These are phyloP conservation scores for Zonotrichia leucophrys DNA, from an alignment of 2,113 vertebrate species.

Conservation along the genomic window DNA sequence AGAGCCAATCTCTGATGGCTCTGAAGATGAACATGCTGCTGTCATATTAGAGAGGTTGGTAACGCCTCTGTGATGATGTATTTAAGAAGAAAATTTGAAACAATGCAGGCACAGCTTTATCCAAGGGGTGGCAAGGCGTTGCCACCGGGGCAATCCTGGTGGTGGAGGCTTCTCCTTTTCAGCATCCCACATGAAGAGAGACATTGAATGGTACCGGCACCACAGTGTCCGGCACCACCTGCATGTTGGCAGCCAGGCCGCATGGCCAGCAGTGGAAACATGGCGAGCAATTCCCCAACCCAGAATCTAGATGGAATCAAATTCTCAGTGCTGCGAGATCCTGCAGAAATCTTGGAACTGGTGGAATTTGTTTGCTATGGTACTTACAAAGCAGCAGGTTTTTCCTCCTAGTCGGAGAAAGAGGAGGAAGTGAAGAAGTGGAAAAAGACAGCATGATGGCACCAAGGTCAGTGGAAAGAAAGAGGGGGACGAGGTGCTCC, in stretches of 20 bases:
- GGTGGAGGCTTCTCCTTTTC: neutral
- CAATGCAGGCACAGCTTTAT: neutral
- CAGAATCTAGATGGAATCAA: neutral
- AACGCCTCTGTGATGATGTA: neutral
- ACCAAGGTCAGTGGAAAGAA: neutral
- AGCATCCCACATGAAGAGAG: neutral
- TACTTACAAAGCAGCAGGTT: neutral
- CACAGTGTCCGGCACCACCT: neutral
- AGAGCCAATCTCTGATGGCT: neutral
- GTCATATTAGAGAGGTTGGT: neutral
- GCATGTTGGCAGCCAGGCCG: accelerated
- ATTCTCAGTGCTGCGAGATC: neutral
- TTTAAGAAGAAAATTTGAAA: neutral
- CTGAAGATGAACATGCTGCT: neutral
- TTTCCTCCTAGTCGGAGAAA: neutral
- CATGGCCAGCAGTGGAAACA: neutral
- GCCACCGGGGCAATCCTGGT: neutral
- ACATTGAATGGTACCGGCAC: neutral
- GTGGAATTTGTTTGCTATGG: neutral
- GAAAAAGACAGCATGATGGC: neutral
- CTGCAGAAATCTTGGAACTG: neutral
- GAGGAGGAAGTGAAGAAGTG: neutral
- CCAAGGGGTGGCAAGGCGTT: neutral
- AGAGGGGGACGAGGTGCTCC: neutral
- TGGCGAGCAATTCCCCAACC: neutral